phyloP scores from a whole-genome alignment of 1,140 invertebrate genomes.

The Heterodera carotae region DNA sequence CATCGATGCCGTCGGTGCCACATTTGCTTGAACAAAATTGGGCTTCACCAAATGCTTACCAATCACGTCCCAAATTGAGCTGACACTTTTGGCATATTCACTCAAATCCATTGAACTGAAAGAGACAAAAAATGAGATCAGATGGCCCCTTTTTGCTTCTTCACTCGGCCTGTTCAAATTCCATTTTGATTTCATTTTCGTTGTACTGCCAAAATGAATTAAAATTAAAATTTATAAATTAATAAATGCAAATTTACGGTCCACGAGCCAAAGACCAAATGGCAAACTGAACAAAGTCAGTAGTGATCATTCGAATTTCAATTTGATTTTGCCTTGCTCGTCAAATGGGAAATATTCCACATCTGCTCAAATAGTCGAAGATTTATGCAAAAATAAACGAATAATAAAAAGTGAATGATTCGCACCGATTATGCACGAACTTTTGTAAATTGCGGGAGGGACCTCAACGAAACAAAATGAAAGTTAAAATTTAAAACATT shows the following conservation, averaged over 20 bases:
- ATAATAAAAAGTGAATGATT: background rate
- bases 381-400: background rate
- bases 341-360: constrained; percentile 65
- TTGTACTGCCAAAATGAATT: constrained; percentile 91
- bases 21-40: no score
- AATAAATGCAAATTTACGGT: constrained; percentile 80
- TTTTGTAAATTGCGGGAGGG: constrained; percentile 97
- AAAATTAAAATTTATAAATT: constrained; percentile 24
- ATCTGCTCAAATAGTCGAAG: constrained; percentile 37
- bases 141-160: constrained; percentile 75
- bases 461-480: constrained; percentile 15
- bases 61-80: constrained; percentile 98
- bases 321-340: constrained; percentile 74
- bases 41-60: constrained; percentile 7
- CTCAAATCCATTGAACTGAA: constrained; percentile 26
- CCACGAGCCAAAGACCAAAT: constrained; percentile 99
- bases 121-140: no score
- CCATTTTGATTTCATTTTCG: constrained; percentile 74
- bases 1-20: no score
- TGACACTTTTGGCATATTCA: constrained; percentile 77
- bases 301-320: background rate
- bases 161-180: constrained; percentile 71
- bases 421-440: constrained; percentile 86
- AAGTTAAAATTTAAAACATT: no score
- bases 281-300: constrained; percentile 74